Base-by-base conservation (phyloP, 2,888 invertebrate species). In the Limnephilus lunatus region DNA sequence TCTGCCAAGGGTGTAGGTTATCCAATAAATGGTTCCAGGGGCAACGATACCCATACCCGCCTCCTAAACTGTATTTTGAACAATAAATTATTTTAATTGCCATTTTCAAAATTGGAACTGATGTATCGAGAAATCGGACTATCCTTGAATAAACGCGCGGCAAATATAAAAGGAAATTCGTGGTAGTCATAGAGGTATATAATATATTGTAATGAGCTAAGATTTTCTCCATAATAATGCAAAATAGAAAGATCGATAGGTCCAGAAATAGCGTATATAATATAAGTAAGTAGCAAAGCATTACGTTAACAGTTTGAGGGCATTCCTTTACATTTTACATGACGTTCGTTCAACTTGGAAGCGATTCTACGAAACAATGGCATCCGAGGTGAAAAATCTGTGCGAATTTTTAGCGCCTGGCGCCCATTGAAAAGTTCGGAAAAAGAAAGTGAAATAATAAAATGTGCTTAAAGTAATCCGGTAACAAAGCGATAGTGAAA, bases 401-500 rank as follows among this genome's bases (percentile, higher is more conserved):
- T 89, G 88, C 88, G 88, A 89, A 89, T 89, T 81, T 25, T 89
- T n/a, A 80, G 35, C 80, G 19, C 88, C 35, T 0, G 48, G 48
- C 86, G 86, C 48, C 87, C 87, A 87, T 87, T 87, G 68, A 53
- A 87, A 87, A 87, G 30, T 32, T 44, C 80, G 88, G 88, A n/a
- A 89, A 90, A 90, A 82, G 90, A 90, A 90, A 90, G 90, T 90
- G 82, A 90, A 89, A 44, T n/a, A 89, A 48, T 80, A 88, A 88
- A 80, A 25, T 32, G 31, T 35, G 39, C 35, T 89, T 82, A 44
- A 31, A 82, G 90, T 82, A 82, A 90, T 90, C 90, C 82, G 90
- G 81, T 44, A 90, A 90, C 90, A 82, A 90, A 82, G 90, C 90
- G 92, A 92, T 83, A 85, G 92, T 92, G 92, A 92, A 92, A 92